Conservation (phyloP, 1,140 invertebrate species). For the Camponotus pennsylvanicus region DNA sequence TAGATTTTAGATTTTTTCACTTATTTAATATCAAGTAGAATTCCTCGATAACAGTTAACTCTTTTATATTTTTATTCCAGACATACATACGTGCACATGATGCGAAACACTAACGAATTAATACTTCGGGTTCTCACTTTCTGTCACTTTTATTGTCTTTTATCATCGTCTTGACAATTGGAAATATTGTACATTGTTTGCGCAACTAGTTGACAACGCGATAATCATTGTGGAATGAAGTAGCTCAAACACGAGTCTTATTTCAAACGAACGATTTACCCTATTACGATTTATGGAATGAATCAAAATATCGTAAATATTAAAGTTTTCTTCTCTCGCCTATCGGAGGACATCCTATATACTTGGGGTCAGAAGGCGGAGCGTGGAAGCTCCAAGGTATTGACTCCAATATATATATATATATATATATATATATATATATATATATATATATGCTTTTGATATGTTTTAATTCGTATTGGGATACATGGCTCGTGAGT, state of each 20-base stretch:
- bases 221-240: neutral
- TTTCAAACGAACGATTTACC: neutral
- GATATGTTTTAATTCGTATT: constrained; percentile 79
- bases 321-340: constrained; percentile 36
- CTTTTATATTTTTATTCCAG: neutral
- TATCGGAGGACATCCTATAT: constrained; percentile 8
- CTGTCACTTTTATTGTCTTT: neutral
- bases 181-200: neutral
- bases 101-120: neutral
- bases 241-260: neutral
- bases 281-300: neutral
- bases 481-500: constrained; percentile 67
- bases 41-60: neutral
- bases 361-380: constrained; percentile 43
- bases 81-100: neutral
- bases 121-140: neutral
- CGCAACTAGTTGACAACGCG: neutral
- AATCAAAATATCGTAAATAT: constrained; percentile 42
- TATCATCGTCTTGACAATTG: neutral
- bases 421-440: constrained; percentile 6
- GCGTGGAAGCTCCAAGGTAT: constrained; percentile 60
- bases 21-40: neutral
- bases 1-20: neutral
- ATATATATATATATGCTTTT: constrained; percentile 50
- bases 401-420: constrained; percentile 43